Evolutionary conservation across 2,113 vertebrate genomes (phyloP), one percentile per base, ranked within the genome.

Genomic region (Rhynchopsitta pachyrhyncha): DNA sequence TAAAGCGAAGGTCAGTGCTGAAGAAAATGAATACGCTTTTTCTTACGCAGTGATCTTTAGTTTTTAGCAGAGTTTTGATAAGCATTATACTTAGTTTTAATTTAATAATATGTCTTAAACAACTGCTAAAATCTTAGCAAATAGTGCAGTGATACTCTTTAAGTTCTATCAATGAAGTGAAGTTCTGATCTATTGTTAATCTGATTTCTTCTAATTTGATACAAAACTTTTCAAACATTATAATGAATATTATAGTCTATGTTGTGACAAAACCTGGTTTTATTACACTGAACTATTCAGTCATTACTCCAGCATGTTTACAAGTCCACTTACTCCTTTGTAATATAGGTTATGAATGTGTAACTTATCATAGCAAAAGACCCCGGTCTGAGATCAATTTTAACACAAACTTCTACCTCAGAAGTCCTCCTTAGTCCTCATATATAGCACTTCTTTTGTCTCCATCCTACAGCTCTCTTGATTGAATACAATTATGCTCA

Each of bases 1-100:
- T 49, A 99, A 98, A 97, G 98, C 99, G 23, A 99, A 99, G 98
- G 99, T 99, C 37, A 1, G 97, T 92, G 42, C 24, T 68, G 66
- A 53, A 86, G 46, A 91, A 91, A 60, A 59, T 52, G 1, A 47
- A 37, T 55, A 35, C 13, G 14, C 7, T 55, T 83, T 55, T 67
- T 70, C 18, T 70, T 55, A 55, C 10, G 4, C 13, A 33, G 25
- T 31, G 25, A 60, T 41, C 35, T 87, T 57, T 64, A 15, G 0
- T 64, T 90, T 96, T 67, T 47, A 75, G 29, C 15, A 41, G n/a
- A 66, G 19, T 25, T 75, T 82, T 53, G 3, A 23, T 49, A n/a
- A 59, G 17, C 15, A 17, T 74, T 77, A 12, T 52, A 52, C 6
- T 35, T 81, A 10, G 24, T 79, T 82, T 90, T 68, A 4, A 35